Base-by-base conservation (phyloP, 2,113 vertebrate species). In the Corydoras maculifer region DNA sequence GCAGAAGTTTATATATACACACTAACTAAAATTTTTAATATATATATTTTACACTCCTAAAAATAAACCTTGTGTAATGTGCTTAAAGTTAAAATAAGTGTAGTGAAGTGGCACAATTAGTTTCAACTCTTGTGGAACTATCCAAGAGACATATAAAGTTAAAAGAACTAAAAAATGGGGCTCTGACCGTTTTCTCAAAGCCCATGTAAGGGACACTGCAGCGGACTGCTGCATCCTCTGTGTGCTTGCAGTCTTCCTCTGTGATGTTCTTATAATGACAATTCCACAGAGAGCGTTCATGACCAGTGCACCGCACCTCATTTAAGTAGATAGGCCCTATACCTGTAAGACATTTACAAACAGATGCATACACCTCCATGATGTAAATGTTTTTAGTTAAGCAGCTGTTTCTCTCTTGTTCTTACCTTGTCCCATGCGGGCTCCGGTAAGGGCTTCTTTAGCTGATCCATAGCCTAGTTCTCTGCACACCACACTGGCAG, bases 401-500 rank as follows among this genome's bases (percentile, higher is more conserved):
- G 18, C 18, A 25, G 18, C 18, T 25, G 18, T 25, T 25, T 25
- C 18, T 25, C 18, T 25, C 54, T 29, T 15, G 30, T 31, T 15
- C 5, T 50, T 71, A 98, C 97, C 95, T 88, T 98, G 94, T 2
- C 97, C 95, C 95, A 99, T 94, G 72, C 94, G 93, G 7, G 90
- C 93, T 9, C 97, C 94, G 0, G 88, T 93, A 65, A 98, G 87
- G 12, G 97, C 94, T 75, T 97, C 94, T 82, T 91, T 94, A 74
- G 97, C 95, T 0, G 90, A 95, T 71, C 97, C 97, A 0, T 96
- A 99, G 77, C 97, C 96, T 75, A 99, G 90, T 83, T 98, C 94
- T 0, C 97, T 93, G 88, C 97, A 99, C 75, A 97, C 92, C 9
- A 99, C 93, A 0, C 94, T 98, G 85, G 96, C 96, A 0, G 95